Base-by-base conservation (phyloP, 2,113 vertebrate genomes). In the Atractosteus spatula region DNA sequence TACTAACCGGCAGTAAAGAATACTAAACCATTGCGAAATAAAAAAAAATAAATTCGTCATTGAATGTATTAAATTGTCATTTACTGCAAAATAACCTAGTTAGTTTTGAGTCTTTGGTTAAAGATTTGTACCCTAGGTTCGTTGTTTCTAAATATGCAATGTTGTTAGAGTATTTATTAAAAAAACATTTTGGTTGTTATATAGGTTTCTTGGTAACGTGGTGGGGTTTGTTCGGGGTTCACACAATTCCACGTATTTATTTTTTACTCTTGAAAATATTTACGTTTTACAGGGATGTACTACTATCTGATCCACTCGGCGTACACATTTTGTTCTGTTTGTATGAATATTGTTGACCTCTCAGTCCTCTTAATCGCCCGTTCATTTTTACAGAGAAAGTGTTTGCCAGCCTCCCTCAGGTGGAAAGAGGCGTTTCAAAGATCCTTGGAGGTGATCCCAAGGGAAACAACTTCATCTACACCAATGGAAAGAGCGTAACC, bases 401-500 rank as follows among this genome's bases (percentile, higher is more conserved):
- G 66, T 99, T 98, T 41, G 95, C 96, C 87, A 94, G 97, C 83
- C 97, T 99, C 79, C 97, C 97, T 0, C 95, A 96, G 86, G 95
- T 98, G 82, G 96, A 98, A 80, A 89, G 97, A 78, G 97, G 97
- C 16, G 93, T 95, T 81, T 91, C 97, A 71, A 99, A 99, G 79
- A 93, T 99, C 70, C 77, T 99, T n/a, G 94, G 96, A 5, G 94
- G 96, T 2, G 97, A 99, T 84, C 97, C 97, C 17, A 97, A 96
- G 83, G 95, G 96, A 84, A 94, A 88, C 78, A 95, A 93, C 91
- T 99, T 99, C 74, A 89, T 99, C 4, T 99, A 99, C 55, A 98
- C 97, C 71, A 99, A 99, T 68, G 96, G 96, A 55, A 98, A 98
- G 81, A 94, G 94, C 65, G 97, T 99, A 87, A 85, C 99, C 89